Evolutionary conservation across 2,797 vertebrate genomes (phyloP), one percentile per base, ranked within the genome.

Genomic region (Sebastes flavidus): DNA sequence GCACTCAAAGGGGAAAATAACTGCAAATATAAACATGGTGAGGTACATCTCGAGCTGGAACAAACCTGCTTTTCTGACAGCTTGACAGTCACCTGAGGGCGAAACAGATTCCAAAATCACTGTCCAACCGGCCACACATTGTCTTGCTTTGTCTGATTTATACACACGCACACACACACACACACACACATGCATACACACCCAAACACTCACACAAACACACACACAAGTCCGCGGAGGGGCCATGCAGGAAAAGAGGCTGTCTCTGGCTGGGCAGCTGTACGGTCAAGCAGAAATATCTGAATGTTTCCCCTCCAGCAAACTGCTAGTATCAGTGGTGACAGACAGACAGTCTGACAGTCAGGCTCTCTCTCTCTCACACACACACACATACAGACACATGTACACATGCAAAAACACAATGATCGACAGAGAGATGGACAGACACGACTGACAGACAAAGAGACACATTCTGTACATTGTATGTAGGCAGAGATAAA

Each of bases 11-110:
- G 93, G 92, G 91, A 94, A 95, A 95, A 95, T 92, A 91, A 94
- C 95, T 95, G 95, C 95, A 96, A 96, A 96, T 96, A 96, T 94
- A 95, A 96, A 96, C 95, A 96, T 90, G 94, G 89, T 79, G 91
- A 91, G 92, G 92, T 89, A 95, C 94, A 95, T 95, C 90, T 88
- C 76, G 90, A 90, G 88, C 91, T 87, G 90, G 93, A 95, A 90
- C 91, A 93, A 94, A 94, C 93, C 91, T 89, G 94, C 93, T 89
- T 95, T 92, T 86, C 88, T 96, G 95, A 95, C 95, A 96, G 91
- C 91, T 94, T 96, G 94, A 95, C 95, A 95, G 94, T 93, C 93
- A 94, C 93, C 93, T 94, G 92, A 92, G 94, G 92, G 90, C 88
- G 89, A 93, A 95, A 94, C 93, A 90, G 93, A 94, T 94, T 91